A percentile compares a stretch with the other conserved stretches of the same genome.
Conservation (phyloP, 2,888 invertebrate genomes). For the Serrognathus titanus region DNA sequence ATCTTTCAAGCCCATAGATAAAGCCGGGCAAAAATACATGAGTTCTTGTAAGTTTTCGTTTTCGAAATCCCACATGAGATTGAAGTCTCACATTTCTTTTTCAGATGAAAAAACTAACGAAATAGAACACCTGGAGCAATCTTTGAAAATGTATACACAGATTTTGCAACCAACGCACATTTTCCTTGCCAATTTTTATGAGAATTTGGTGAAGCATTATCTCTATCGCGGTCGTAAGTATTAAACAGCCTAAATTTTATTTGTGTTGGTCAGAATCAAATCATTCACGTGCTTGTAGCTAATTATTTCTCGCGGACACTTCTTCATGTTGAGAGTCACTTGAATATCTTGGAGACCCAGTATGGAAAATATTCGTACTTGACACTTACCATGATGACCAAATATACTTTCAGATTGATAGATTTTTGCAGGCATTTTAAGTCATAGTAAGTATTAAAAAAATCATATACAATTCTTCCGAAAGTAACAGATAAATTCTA, state of each 20-base stretch:
- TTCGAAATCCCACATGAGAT: neutral
- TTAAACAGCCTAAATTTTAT: neutral
- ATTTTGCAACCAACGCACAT: constrained; percentile 9
- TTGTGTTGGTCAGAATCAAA: no score
- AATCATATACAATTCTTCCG: no score
- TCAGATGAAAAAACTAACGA: constrained; percentile 3
- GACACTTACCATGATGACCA: no score
- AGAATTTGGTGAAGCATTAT: constrained; percentile 2
- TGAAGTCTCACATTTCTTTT: neutral
- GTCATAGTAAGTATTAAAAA: no score
- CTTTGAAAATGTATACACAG: constrained; percentile 2
- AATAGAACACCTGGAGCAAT: neutral
- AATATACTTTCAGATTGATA: no score
- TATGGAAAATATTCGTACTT: constrained; percentile 4
- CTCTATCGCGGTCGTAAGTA: neutral
- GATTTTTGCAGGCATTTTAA: no score
- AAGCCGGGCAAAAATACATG: neutral
- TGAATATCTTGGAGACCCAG: constrained; percentile 3
- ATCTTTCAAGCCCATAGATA: neutral
- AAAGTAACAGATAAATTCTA: no score
- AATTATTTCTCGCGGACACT: neutral
- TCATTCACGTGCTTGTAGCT: neutral
- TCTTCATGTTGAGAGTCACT: neutral
- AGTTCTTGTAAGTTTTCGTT: constrained; percentile 3
- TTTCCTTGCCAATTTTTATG: neutral